Base-by-base conservation (phyloP, 2,888 invertebrate genomes). In the Hemaris fuciformis region DNA sequence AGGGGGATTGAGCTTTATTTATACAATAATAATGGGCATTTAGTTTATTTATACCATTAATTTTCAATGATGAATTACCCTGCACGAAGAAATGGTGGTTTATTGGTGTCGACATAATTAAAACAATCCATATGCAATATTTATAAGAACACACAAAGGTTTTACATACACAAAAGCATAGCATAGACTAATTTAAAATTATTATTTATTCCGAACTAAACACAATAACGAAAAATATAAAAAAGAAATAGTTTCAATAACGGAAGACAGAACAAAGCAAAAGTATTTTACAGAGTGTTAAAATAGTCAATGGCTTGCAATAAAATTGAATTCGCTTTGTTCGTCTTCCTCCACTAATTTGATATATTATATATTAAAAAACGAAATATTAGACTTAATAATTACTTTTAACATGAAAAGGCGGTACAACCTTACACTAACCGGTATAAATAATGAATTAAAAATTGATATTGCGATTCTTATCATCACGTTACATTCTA, bases 81-180 rank as follows among this genome's bases (percentile, higher is more conserved):
- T 89, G 89, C 89, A 90, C 89, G 89, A 86, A 89, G 84, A 87
- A 88, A 85, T 87, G 87, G 88, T 83, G 80, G 85, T 81, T 78
- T 71, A 66, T 72, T 81, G 79, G 79, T 75, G 77, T 77, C 72
- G 57, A 76, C 80, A 80, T 77, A 72, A 81, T 81, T 81, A 80
- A 60, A 59, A 59, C 62, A 57, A 56, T 43, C 31, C 68, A 66
- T 73, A 71, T 77, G 76, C 41, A 25, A 60, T 59, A 48, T 46
- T 31, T n/a, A 34, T 41, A 41, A 42, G 13, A 43, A 58, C 48
- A 58, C 27, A 31, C 27, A 46, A 57, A 38, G 25, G n/a, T 45
- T 62, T 61, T 46, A 62, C 57, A 56, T 42, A 56, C 57, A 63
- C 59, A 65, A 64, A 68, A 64, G 64, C 64, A 18, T 61, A 61